These are phyloP conservation scores for Callionymus lyra DNA, from an alignment of 2,113 vertebrate species.

Conservation along the genomic window DNA sequence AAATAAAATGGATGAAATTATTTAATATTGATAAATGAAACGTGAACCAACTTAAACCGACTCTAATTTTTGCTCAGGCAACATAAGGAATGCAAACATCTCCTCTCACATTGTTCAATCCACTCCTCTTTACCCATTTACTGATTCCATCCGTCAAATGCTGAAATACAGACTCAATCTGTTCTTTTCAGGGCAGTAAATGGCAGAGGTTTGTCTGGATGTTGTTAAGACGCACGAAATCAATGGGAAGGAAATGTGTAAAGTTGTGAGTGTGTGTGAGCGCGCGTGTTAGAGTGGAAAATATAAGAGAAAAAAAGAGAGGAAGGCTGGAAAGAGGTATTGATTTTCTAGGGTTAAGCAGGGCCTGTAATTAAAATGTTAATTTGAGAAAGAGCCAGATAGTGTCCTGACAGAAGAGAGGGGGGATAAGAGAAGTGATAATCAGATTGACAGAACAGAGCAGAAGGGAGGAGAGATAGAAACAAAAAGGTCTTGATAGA, in stretches of 20 bases:
- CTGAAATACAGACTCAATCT: constrained; percentile 18
- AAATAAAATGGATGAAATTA: no score
- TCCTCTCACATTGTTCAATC: background rate
- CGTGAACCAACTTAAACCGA: no score
- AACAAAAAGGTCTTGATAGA: background rate
- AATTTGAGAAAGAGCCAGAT: constrained; percentile 98
- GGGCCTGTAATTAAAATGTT: constrained; percentile 99
- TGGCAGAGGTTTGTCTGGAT: constrained; percentile 22
- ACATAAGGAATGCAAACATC: no score
- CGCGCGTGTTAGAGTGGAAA: constrained; percentile 3
- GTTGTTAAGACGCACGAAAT: constrained; percentile 70
- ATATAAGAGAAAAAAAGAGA: constrained; percentile 14
- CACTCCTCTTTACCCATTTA: background rate
- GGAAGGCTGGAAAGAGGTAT: constrained; percentile 61
- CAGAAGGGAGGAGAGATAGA: constrained; percentile 9
- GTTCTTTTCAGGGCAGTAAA: constrained; percentile 14
- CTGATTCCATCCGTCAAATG: background rate
- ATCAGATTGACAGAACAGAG: constrained; percentile 70
- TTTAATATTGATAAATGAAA: no score
- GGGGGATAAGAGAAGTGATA: constrained; percentile 86
- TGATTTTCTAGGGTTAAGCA: constrained; percentile 91
- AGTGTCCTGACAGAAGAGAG: constrained; percentile 91
- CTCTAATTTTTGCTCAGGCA: no score
- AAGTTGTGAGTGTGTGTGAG: constrained; percentile 5
- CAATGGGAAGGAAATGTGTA: constrained; percentile 72